Evolutionary conservation across 2,888 invertebrate species (phyloP).

Genomic region (Dyspetes luteomarginatus): DNA sequence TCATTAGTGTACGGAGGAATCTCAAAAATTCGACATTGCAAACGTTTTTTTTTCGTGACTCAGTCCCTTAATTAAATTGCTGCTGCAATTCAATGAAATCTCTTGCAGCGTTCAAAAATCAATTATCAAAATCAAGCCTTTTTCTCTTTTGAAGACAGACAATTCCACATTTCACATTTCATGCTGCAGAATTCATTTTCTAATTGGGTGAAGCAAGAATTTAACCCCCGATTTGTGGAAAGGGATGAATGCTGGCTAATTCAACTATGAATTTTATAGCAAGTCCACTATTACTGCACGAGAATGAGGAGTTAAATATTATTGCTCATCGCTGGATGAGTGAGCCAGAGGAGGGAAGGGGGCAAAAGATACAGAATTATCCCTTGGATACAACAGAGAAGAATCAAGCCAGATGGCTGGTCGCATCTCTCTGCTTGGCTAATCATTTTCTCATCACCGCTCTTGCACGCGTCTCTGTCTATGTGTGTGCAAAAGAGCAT

Average conservation of each 20-base stretch:
- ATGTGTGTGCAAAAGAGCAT: conserved; percentile 28
- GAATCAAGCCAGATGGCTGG: conserved; percentile 67
- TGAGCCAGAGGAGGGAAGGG: neutral
- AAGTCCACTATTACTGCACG: conserved; percentile 47
- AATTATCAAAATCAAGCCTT: no score
- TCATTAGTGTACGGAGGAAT: neutral
- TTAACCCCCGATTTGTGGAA: neutral
- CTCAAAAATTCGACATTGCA: neutral
- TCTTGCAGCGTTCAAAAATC: no score
- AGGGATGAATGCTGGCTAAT: neutral
- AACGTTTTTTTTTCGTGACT: no score
- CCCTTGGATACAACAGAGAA: conserved; percentile 56
- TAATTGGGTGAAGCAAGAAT: neutral
- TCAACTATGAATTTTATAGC: conserved; percentile 10
- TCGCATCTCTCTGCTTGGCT: conserved; percentile 69
- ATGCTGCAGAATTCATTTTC: no score
- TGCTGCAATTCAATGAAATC: no score
- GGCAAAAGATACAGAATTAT: conserved; percentile 56
- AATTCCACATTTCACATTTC: no score
- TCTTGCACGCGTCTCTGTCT: conserved; percentile 40
- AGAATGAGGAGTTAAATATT: conserved; percentile 61
- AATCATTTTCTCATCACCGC: conserved; percentile 79
- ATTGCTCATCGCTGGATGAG: conserved; percentile 44
- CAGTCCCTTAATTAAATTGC: no score
- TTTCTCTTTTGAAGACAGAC: no score